These are phyloP conservation scores for Cataglyphis livida DNA, from an alignment of 2,888 invertebrate genomes.

Conservation along the genomic window DNA sequence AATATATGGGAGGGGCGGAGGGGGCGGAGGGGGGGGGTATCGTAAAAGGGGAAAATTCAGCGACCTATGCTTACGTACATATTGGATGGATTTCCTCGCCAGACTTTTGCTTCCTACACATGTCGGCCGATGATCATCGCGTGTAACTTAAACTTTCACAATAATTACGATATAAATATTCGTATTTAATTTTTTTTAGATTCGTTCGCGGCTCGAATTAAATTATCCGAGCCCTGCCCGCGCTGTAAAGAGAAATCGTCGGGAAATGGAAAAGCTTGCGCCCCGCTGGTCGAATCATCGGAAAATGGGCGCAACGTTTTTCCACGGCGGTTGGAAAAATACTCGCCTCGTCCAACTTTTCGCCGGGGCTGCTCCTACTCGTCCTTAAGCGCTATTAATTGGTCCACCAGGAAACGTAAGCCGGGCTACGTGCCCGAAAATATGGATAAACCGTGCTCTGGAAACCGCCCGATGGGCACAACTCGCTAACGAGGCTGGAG, in stretches of 20 bases:
- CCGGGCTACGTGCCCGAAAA: constrained; percentile 25
- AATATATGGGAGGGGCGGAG: background rate
- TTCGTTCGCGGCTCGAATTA: background rate
- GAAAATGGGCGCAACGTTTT: background rate
- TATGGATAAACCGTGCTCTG: constrained; percentile 34
- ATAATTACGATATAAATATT: background rate
- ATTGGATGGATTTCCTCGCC: background rate
- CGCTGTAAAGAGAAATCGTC: background rate
- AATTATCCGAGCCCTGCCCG: background rate
- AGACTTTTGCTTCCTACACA: no score
- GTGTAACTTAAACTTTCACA: background rate
- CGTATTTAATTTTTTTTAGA: background rate
- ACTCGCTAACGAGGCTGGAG: constrained; percentile 37
- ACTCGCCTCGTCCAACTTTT: constrained; percentile 36
- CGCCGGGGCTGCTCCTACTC: background rate
- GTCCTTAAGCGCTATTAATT: constrained; percentile 49
- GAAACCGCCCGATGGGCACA: constrained; percentile 18
- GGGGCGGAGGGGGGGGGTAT: background rate
- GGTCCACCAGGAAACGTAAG: constrained; percentile 40
- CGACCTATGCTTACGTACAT: background rate
- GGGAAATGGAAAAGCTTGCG: constrained; percentile 12
- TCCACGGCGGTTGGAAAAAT: background rate
- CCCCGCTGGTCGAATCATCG: background rate
- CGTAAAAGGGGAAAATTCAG: background rate
- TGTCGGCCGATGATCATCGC: no score